Evolutionary conservation across 2,888 invertebrate species (phyloP).

Genomic region (Germaria angustata): DNA sequence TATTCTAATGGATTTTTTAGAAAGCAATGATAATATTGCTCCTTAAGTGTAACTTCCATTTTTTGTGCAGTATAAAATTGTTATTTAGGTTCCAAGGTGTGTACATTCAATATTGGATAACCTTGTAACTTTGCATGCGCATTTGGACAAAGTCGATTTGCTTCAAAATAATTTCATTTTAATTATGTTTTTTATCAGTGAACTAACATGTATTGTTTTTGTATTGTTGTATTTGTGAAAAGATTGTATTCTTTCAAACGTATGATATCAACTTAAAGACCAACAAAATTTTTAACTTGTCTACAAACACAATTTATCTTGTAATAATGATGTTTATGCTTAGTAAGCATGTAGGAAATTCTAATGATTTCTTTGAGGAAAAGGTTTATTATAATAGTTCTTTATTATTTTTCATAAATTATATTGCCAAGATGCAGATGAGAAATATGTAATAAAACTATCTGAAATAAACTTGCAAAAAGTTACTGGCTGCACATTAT

Average conservation of each 20-base stretch:
- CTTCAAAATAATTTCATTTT: too few species aligned
- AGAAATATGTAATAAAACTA: background rate
- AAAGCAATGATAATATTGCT: too few species aligned
- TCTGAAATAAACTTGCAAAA: background rate
- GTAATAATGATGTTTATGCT: conserved; percentile 42
- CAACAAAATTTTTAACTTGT: background rate
- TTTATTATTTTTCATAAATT: conserved; percentile 33
- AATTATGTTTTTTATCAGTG: too few species aligned
- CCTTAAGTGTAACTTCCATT: too few species aligned
- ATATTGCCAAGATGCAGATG: background rate
- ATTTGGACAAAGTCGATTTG: too few species aligned
- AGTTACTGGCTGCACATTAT: conserved; percentile 19
- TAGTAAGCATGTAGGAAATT: conserved; percentile 50
- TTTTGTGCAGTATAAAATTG: too few species aligned
- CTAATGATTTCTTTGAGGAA: conserved; percentile 36
- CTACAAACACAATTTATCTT: conserved; percentile 25
- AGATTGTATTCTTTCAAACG: conserved; percentile 8
- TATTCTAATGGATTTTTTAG: too few species aligned
- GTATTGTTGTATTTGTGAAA: too few species aligned
- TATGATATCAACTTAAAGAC: background rate
- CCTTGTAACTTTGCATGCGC: too few species aligned
- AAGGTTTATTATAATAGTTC: conserved; percentile 31
- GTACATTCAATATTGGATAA: too few species aligned
- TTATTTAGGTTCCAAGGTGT: too few species aligned
- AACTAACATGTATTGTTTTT: too few species aligned